These are phyloP conservation scores for Tamandua tetradactyla DNA, from an alignment of 2,797 vertebrate genomes.

Conservation along the genomic window DNA sequence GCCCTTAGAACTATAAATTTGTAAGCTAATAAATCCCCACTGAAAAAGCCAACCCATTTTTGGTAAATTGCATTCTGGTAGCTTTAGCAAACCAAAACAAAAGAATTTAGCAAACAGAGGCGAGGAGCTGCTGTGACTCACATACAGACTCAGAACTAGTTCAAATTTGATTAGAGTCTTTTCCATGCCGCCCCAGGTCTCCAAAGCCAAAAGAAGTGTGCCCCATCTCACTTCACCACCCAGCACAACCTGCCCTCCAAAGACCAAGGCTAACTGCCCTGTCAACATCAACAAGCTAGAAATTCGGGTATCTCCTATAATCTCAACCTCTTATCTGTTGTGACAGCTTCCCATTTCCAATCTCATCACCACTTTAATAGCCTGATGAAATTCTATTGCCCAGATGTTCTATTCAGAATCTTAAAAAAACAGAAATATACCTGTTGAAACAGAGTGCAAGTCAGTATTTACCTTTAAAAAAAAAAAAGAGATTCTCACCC, in stretches of 20 bases:
- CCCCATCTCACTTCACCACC: neutral
- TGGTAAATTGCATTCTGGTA: no score
- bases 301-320: fast-evolving
- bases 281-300: fast-evolving
- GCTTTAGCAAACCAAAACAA: no score
- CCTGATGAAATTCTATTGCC: neutral
- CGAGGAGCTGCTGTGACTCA: neutral
- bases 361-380: neutral
- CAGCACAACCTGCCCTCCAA: neutral
- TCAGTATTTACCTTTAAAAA: neutral
- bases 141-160: fast-evolving
- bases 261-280: fast-evolving
- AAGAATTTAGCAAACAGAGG: neutral
- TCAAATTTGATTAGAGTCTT: fast-evolving
- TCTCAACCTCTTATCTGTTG: fast-evolving
- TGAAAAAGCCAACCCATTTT: no score
- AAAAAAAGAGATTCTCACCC: neutral
- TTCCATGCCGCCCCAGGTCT: neutral
- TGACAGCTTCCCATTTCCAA: neutral
- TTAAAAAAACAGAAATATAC: neutral
- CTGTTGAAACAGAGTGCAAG: neutral
- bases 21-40: no score
- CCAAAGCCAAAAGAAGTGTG: neutral
- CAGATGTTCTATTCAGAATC: neutral
- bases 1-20: no score